Percentiles rank a stretch among this genome's conserved stretches.
Conservation (phyloP, 2,888 invertebrate species). For the Tenthredo notha region DNA sequence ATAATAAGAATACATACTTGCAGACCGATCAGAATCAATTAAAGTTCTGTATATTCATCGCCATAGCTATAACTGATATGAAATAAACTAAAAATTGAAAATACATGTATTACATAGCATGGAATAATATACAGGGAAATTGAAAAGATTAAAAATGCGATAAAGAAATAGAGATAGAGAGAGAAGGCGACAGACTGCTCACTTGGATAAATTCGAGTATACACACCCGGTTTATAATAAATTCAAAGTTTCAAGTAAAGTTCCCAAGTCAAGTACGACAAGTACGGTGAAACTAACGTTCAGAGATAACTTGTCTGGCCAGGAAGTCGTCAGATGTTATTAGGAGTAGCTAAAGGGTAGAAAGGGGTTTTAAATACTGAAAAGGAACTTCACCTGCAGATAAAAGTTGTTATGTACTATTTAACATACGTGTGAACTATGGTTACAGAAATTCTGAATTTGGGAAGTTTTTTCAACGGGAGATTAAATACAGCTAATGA, state of each 20-base stretch:
- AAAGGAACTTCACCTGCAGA: background rate
- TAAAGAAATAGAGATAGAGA: background rate
- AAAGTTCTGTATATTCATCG: background rate
- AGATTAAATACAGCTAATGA: constrained; percentile 3
- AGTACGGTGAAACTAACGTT: background rate
- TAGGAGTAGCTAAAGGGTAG: background rate
- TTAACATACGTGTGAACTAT: background rate
- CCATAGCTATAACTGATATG: background rate
- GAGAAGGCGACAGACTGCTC: constrained; percentile 7
- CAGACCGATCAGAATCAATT: background rate
- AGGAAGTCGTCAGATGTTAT: background rate
- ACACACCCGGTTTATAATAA: background rate
- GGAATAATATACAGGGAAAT: background rate
- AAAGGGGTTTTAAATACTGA: background rate
- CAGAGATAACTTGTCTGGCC: background rate
- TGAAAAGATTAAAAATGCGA: background rate
- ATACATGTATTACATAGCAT: background rate
- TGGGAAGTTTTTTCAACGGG: background rate
- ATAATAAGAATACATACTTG: background rate
- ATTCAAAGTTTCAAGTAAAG: background rate
- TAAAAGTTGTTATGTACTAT: background rate
- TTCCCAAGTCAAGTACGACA: background rate
- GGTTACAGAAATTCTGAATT: background rate
- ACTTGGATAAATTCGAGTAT: background rate
- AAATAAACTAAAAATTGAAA: background rate